Percentiles rank a stretch among this genome's conserved stretches.
Conservation (phyloP, 2,888 invertebrate species). For the Nymphalis polychloros region DNA sequence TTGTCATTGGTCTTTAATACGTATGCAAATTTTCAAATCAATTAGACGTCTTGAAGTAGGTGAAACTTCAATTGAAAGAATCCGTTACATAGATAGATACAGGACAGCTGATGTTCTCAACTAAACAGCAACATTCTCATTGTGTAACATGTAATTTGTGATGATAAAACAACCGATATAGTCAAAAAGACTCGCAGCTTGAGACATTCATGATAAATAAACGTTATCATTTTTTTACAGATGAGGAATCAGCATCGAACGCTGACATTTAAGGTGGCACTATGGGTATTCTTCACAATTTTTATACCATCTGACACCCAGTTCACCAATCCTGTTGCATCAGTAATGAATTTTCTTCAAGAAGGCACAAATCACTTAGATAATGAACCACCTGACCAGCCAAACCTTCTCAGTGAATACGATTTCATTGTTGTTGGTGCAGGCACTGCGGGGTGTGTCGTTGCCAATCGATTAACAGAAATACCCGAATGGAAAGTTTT, state of each 20-base stretch:
- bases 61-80: too few species aligned
- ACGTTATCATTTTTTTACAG: constrained; percentile 54
- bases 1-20: too few species aligned
- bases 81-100: too few species aligned
- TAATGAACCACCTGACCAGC: constrained; percentile 80
- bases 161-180: too few species aligned
- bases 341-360: constrained; percentile 76
- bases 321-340: constrained; percentile 65
- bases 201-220: too few species aligned
- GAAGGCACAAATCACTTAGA: constrained; percentile 78
- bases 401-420: constrained; percentile 80
- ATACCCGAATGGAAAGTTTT: constrained; percentile 85
- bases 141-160: too few species aligned
- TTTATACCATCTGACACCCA: constrained; percentile 58
- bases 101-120: too few species aligned
- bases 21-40: too few species aligned
- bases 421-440: constrained; percentile 91
- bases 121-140: too few species aligned
- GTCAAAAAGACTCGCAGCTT: too few species aligned
- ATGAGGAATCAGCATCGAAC: constrained; percentile 59
- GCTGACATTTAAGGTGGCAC: constrained; percentile 50
- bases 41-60: too few species aligned
- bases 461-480: constrained; percentile 88
- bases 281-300: constrained; percentile 54
- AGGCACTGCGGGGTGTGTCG: constrained; percentile 89